These are phyloP conservation scores for Pharmacophagus antenor DNA, from an alignment of 2,888 invertebrate genomes.

Conservation along the genomic window DNA sequence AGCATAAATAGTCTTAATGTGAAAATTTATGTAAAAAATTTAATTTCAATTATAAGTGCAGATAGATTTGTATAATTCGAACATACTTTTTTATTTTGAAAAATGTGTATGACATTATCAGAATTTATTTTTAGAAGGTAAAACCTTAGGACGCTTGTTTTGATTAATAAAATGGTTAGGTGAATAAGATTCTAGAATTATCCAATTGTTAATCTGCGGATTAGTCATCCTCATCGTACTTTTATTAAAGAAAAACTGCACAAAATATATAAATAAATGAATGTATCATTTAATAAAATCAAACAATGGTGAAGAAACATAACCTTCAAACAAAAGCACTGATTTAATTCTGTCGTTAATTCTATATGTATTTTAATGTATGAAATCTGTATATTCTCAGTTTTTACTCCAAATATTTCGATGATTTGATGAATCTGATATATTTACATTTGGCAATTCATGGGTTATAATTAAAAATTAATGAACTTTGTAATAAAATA, in stretches of 20 bases:
- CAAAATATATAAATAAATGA: background rate
- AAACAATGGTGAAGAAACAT: too few species aligned
- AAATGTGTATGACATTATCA: too few species aligned
- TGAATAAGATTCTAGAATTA: background rate
- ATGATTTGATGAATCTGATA: background rate
- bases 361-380: background rate
- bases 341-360: too few species aligned
- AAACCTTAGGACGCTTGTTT: too few species aligned
- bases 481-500: conserved; percentile 24
- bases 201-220: background rate
- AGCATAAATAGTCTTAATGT: too few species aligned
- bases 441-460: background rate
- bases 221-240: background rate
- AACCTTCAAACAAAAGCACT: too few species aligned
- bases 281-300: background rate
- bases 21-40: too few species aligned
- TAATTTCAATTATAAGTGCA: too few species aligned
- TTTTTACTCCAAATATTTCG: background rate
- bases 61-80: too few species aligned
- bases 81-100: too few species aligned
- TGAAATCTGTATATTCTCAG: background rate
- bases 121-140: too few species aligned
- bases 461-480: background rate
- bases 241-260: background rate
- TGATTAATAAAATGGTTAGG: too few species aligned